phyloP scores from a whole-genome alignment of 2,797 vertebrate genomes.

The Arnoldichthys spilopterus region DNA sequence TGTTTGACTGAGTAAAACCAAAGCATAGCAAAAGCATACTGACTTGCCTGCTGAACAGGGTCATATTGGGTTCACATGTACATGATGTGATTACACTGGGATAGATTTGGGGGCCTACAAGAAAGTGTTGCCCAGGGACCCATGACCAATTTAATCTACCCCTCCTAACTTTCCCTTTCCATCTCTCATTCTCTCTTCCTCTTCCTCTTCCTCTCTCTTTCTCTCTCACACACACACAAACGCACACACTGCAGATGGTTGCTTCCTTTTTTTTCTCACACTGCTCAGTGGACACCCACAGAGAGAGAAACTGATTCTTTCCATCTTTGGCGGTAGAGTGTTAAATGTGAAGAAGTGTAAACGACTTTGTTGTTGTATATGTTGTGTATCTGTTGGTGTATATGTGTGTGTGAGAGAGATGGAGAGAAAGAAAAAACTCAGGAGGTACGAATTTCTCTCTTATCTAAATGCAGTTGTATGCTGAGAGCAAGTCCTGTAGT shows the following conservation, averaged over 20 bases:
- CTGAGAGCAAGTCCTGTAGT: slow-evolving; percentile 11
- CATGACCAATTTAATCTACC: not conserved
- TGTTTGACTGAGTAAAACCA: too few relatives aligned
- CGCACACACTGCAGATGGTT: slow-evolving; percentile 5
- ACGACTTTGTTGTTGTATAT: too few relatives aligned
- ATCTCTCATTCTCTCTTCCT: not conserved
- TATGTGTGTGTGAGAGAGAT: slow-evolving; percentile 5
- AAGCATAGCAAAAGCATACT: too few relatives aligned
- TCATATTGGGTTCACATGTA: not conserved
- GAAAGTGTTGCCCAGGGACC: not conserved
- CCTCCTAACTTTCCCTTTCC: not conserved
- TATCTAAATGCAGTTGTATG: slow-evolving; percentile 6
- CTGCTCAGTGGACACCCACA: slow-evolving; percentile 42
- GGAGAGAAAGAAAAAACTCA: slow-evolving; percentile 1
- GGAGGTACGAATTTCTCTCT: not conserved
- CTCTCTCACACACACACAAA: not conserved
- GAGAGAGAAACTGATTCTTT: slow-evolving; percentile 41
- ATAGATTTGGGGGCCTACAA: not conserved
- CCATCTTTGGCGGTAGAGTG: slow-evolving; percentile 26
- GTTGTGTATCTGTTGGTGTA: slow-evolving; percentile 1
- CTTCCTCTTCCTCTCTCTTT: not conserved
- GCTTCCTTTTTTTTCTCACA: slow-evolving; percentile 23
- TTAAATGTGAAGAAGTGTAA: slow-evolving; percentile 36
- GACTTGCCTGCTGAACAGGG: too few relatives aligned
- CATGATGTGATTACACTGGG: not conserved